Conservation (phyloP, 2,888 invertebrate species). For the Lepidocyrtinus sp. region DNA sequence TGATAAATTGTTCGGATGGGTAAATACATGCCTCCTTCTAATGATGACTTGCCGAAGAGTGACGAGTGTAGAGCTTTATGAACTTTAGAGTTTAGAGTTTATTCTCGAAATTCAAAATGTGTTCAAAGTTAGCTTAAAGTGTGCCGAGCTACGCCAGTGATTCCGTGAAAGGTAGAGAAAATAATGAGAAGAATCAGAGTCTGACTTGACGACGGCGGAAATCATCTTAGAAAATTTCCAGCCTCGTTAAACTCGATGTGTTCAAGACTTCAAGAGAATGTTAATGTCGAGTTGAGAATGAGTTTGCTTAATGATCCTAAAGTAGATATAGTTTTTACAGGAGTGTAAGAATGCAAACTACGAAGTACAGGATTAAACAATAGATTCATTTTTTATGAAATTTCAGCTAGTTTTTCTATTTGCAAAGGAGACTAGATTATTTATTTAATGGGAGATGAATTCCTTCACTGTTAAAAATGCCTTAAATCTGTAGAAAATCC, state of each 20-base stretch:
- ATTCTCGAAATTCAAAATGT: background rate
- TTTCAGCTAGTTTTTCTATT: too few species aligned
- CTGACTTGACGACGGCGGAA: slow-evolving; percentile 36
- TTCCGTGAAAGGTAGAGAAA: too few species aligned
- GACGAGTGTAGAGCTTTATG: slow-evolving; percentile 26
- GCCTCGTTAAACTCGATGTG: slow-evolving; percentile 56
- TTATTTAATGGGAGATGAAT: too few species aligned
- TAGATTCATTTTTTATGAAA: too few species aligned
- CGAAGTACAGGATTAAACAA: too few species aligned
- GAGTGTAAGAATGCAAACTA: background rate
- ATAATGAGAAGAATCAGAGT: slow-evolving; percentile 47
- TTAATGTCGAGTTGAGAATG: too few species aligned
- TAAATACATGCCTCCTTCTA: slow-evolving; percentile 12
- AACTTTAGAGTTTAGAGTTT: slow-evolving; percentile 4
- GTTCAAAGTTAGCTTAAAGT: too few species aligned
- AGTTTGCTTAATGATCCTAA: background rate
- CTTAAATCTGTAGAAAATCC: background rate
- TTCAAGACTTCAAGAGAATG: slow-evolving; percentile 46
- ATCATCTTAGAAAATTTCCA: slow-evolving; percentile 25
- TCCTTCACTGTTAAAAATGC: background rate
- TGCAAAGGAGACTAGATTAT: too few species aligned
- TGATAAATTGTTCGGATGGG: too few species aligned
- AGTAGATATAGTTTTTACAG: background rate
- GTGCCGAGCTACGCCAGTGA: too few species aligned
- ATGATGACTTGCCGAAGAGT: slow-evolving; percentile 51